Conservation (phyloP, 2,888 invertebrate species). For the Arge pagana region DNA sequence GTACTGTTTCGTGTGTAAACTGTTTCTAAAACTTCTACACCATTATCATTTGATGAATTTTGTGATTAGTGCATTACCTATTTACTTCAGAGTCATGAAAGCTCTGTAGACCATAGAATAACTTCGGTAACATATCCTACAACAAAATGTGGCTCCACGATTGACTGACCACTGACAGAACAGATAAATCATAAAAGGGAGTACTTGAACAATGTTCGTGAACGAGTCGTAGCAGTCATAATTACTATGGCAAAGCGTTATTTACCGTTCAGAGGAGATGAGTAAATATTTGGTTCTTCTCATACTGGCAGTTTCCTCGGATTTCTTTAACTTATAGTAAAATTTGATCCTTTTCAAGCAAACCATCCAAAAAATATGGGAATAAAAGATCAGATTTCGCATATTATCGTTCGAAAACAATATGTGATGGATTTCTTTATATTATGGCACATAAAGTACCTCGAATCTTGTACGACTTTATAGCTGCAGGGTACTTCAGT, state of each 20-base stretch:
- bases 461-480: constrained; percentile 23
- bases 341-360: constrained; percentile 30
- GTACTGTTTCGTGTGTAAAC: constrained; percentile 30
- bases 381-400: constrained; percentile 24
- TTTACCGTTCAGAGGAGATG: constrained; percentile 30
- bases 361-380: background rate
- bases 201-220: constrained; percentile 34
- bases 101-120: too few relatives aligned
- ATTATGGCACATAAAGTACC: constrained; percentile 26
- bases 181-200: constrained; percentile 20
- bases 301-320: constrained; percentile 34
- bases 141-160: constrained; percentile 10
- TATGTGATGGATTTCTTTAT: constrained; percentile 32
- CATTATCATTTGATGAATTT: too few relatives aligned
- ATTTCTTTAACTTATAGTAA: constrained; percentile 31
- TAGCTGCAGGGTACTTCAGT: constrained; percentile 32
- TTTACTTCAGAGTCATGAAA: too few relatives aligned
- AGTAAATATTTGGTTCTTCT: constrained; percentile 32
- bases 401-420: constrained; percentile 30
- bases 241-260: constrained; percentile 32
- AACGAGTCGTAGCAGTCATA: constrained; percentile 31
- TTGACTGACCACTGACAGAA: constrained; percentile 16
- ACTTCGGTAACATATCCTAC: constrained; percentile 13
- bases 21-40: too few relatives aligned
- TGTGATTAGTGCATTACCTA: too few relatives aligned